Base-by-base conservation (phyloP, 2,888 invertebrate species). In the Altica lythri region DNA sequence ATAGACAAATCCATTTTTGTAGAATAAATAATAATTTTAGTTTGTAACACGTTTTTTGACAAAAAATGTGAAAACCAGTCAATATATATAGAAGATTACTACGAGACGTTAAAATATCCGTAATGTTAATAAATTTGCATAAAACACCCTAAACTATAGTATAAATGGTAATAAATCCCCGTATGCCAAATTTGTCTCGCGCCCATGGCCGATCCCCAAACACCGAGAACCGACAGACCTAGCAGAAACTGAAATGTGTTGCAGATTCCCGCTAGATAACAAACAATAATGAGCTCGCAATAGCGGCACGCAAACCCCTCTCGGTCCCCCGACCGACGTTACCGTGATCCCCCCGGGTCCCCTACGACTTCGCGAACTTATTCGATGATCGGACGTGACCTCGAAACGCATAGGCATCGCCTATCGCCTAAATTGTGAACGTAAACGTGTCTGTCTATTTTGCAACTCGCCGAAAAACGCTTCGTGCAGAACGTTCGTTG, bases 341-440 rank as follows among this genome's bases (percentile, higher is more conserved):
- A 34, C 17, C 18, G 34, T 19, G 12, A 38, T 34, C 55, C 14
- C 38, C 44, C 48, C 44, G 30, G 4, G 25, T 14, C 50, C 49
- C 3, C 22, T 42, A 25, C 38, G 38, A 37, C 45, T 37, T 45
- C 38, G 32, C 50, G 34, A 42, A 48, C 53, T 53, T 56, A 56
- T 53, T 49, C 54, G 59, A 49, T 55, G 53, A 57, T 62, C 63
- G 61, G 62, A 64, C 61, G 65, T 62, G 63, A 63, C 61, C 64
- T 67, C 64, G 60, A 62, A 66, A 65, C 67, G 67, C 67, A 66
- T 65, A 65, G 61, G 55, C 55, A 55, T 50, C 55, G 52, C 44
- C 52, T 54, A 58, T 58, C 54, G 59, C 61, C 61, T 54, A 64
- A 64, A 62, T 60, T 57, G 57, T 57, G 57, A 60, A 48, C 56